Evolutionary conservation across 2,113 vertebrate species (phyloP), one percentile per base, ranked within the genome.

Genomic region (Pardalotus punctatus): DNA sequence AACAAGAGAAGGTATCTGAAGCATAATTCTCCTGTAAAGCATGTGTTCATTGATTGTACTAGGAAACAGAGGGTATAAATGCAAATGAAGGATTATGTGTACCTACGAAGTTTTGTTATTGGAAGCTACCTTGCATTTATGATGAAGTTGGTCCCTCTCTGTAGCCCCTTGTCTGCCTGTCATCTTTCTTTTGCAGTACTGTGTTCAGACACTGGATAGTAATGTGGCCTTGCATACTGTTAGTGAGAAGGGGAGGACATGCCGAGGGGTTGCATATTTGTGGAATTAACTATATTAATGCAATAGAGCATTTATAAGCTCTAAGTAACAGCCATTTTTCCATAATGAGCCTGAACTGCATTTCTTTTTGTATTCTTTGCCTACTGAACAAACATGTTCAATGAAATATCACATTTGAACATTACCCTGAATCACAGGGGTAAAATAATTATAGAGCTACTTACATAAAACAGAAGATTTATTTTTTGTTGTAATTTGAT

Each of bases 41-140:
- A 20, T 42, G 24, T 80, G 62, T 77, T 90, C 85, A 35, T 51
- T 81, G 84, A 48, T 43, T 66, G 33, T 57, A 8, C 71, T 67
- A 66, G 78, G 90, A 90, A 93, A 62, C 45, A 74, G 81, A 90
- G 66, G 43, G 33, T 66, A 73, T 58, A 83, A 92, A 95, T 94
- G 79, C 54, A 91, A 85, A 90, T 82, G 78, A 80, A 90, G 81
- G 94, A 94, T 95, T 94, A 86, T 91, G 70, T 93, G 61, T 84
- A 91, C 87, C 66, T 76, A 54, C 50, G 11, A 77, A 93, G 23
- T 82, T 88, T 94, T 89, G n/a, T 86, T 81, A 45, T 5, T 76
- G 43, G 81, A 83, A 89, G 36, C 78, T 66, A 19, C 47, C 62
- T 69, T 90, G 62, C 56, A 80, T 90, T 82, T 18, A 3, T 70